phyloP scores from a whole-genome alignment of 2,797 vertebrate species.

The Tinamus major region DNA sequence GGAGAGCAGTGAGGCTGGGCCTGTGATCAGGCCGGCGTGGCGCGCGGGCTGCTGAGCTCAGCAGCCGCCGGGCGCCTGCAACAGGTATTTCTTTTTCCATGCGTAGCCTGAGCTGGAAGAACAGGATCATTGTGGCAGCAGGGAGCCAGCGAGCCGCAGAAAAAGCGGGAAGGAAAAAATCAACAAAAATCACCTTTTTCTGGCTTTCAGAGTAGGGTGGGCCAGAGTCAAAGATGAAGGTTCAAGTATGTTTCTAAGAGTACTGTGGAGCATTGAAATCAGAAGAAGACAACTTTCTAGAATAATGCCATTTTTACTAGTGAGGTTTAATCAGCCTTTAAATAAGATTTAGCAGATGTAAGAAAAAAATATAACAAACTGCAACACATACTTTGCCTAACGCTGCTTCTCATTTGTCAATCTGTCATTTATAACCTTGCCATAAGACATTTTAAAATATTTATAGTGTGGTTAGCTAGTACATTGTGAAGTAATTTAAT shows the following conservation, averaged over 20 bases:
- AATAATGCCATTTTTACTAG: neutral
- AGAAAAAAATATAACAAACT: neutral
- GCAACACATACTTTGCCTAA: neutral
- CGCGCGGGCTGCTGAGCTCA: rapidly evolving
- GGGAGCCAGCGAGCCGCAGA: neutral
- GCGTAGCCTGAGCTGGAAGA: neutral
- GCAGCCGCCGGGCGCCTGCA: rapidly evolving
- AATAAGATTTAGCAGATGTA: neutral
- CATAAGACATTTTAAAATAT: neutral
- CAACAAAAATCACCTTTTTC: neutral
- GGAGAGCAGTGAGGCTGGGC: neutral
- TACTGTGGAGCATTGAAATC: neutral
- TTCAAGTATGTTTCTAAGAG: neutral
- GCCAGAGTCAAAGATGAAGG: neutral
- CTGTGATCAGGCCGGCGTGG: neutral
- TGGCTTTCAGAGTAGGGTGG: neutral
- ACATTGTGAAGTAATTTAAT: neutral
- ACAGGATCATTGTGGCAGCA: neutral
- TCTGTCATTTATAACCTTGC: neutral
- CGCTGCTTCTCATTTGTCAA: neutral
- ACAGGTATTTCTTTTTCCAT: neutral
- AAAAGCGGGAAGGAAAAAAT: neutral
- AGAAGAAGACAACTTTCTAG: neutral
- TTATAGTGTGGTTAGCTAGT: neutral
- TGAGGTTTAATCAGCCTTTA: neutral